These are phyloP conservation scores for Lethrus apterus DNA, from an alignment of 1,140 invertebrate species.

Conservation along the genomic window DNA sequence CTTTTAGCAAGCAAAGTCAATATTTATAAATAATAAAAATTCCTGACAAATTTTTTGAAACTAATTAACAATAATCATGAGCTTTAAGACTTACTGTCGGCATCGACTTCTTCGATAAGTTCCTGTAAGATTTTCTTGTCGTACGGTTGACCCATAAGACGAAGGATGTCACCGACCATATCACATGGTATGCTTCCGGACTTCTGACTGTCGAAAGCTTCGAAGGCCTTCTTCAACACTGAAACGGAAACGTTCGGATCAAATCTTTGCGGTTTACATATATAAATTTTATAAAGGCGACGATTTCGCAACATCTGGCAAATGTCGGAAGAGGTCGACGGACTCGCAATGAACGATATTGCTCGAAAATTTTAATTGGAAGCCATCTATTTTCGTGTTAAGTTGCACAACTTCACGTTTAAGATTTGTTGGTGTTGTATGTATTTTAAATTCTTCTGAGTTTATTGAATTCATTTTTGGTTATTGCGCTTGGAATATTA, in stretches of 20 bases:
- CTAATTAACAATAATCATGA: too few species aligned
- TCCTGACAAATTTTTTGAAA: too few species aligned
- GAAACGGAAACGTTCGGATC: slow-evolving; percentile 40
- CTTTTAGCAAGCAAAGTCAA: too few species aligned
- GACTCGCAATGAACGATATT: slow-evolving; percentile 5
- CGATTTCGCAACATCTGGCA: background rate
- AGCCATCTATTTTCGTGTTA: too few species aligned
- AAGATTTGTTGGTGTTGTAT: too few species aligned
- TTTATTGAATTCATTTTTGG: too few species aligned
- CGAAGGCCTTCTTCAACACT: slow-evolving; percentile 91
- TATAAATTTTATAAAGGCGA: background rate
- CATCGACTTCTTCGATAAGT: slow-evolving; percentile 92
- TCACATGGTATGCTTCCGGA: slow-evolving; percentile 89
- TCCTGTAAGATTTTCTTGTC: slow-evolving; percentile 92
- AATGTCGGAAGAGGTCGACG: background rate
- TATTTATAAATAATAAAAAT: too few species aligned
- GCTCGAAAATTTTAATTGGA: background rate
- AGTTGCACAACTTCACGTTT: too few species aligned
- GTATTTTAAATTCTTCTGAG: too few species aligned
- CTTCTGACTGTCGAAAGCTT: slow-evolving; percentile 92
- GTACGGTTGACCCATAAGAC: slow-evolving; percentile 93
- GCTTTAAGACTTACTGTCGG: slow-evolving; percentile 91
- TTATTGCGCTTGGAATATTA: too few species aligned
- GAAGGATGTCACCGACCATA: slow-evolving; percentile 88
- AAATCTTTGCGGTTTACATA: background rate